Conservation (phyloP, 2,113 vertebrate species). For the Peromyscus leucopus region DNA sequence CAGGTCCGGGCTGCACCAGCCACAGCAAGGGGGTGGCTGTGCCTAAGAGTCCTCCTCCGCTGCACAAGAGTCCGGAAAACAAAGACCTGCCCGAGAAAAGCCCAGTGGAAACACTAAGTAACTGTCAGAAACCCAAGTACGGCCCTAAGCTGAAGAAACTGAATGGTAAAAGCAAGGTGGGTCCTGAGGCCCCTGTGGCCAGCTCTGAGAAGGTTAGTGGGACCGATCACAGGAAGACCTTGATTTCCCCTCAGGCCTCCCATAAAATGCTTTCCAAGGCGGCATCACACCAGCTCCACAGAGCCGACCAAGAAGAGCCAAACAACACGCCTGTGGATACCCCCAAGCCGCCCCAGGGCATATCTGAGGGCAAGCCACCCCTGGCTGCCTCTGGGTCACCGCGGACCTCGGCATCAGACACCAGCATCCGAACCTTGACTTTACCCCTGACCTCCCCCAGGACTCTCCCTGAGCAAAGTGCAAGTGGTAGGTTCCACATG, state of each 20-base stretch:
- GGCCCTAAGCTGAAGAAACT: constrained; percentile 90
- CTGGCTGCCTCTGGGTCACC: constrained; percentile 51
- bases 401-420: constrained; percentile 52
- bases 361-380: constrained; percentile 66
- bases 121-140: constrained; percentile 83
- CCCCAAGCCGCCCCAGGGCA: constrained; percentile 34
- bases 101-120: constrained; percentile 84
- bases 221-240: constrained; percentile 83
- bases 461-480: constrained; percentile 82
- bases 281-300: constrained; percentile 51
- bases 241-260: constrained; percentile 84
- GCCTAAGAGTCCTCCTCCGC: constrained; percentile 73
- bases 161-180: constrained; percentile 85
- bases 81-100: constrained; percentile 83
- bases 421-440: constrained; percentile 59
- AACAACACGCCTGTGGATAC: constrained; percentile 52
- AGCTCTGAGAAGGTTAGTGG: constrained; percentile 78
- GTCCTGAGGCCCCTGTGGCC: constrained; percentile 77
- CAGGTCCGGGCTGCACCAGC: constrained; percentile 78
- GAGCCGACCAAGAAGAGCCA: constrained; percentile 80
- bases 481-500: constrained; percentile 61
- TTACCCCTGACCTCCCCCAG: constrained; percentile 85
- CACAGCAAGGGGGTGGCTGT: constrained; percentile 80
- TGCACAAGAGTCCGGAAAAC: constrained; percentile 83
- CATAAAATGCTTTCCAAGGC: constrained; percentile 85